Percentiles rank a stretch among this genome's conserved stretches.
Evolutionary conservation across 2,113 vertebrate species (phyloP).

Genomic region (Tapirus terrestris): DNA sequence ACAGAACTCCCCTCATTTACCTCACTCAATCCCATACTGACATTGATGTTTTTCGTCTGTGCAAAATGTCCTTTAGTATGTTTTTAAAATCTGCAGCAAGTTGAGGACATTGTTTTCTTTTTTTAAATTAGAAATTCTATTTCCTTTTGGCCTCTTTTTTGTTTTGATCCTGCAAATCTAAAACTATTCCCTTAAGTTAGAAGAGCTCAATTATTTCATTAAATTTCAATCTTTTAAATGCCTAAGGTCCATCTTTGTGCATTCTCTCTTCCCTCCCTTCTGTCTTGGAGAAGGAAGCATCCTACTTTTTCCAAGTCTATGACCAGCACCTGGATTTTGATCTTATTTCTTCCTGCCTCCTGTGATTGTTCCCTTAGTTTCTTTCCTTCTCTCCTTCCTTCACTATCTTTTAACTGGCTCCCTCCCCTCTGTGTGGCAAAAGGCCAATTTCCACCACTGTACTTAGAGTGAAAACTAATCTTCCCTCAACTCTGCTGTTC

Average conservation of each 20-base stretch:
- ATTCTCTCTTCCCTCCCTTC: background rate
- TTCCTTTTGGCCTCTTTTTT: slow-evolving; percentile 1
- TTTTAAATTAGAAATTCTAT: background rate
- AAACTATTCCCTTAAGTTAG: background rate
- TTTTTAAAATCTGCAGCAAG: background rate
- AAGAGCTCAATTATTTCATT: background rate
- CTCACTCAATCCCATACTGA: background rate
- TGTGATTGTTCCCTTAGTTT: background rate
- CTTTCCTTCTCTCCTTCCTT: background rate
- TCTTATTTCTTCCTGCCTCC: background rate
- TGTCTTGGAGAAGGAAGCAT: background rate
- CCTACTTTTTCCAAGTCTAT: background rate
- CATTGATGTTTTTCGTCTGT: background rate
- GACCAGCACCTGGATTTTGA: background rate
- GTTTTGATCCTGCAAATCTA: background rate
- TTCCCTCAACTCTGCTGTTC: background rate
- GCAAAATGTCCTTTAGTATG: background rate
- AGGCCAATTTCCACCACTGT: background rate
- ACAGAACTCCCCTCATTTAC: background rate
- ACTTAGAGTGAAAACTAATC: background rate
- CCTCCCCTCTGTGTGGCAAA: background rate
- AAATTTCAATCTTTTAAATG: background rate
- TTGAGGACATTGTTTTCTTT: background rate
- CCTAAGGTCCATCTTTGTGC: background rate
- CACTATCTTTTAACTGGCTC: background rate